Evolutionary conservation across 1,140 invertebrate genomes (phyloP).

Genomic region (Drosophila punjabiensis): DNA sequence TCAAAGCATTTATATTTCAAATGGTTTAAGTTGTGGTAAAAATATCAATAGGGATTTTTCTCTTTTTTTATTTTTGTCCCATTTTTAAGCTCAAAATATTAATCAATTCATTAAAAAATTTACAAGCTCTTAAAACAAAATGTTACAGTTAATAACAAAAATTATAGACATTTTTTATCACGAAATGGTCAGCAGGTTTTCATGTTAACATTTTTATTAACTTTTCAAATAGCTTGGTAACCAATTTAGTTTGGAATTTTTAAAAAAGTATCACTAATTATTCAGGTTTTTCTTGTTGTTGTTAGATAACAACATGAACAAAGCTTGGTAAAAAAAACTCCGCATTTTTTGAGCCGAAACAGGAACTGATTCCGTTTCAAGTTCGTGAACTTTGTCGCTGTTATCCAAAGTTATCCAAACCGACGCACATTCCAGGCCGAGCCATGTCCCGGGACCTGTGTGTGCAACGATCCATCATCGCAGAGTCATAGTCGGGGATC

Average conservation of each 20-base stretch:
- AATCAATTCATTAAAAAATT: background rate
- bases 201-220: constrained; percentile 9
- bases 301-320: background rate
- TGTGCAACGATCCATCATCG: constrained; percentile 78
- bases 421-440: constrained; percentile 56
- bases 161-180: background rate
- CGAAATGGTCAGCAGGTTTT: background rate
- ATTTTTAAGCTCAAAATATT: background rate
- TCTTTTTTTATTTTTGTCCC: too few relatives aligned
- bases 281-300: constrained; percentile 2
- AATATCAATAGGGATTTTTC: too few relatives aligned
- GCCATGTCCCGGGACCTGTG: constrained; percentile 60
- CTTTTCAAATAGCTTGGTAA: background rate
- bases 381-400: constrained; percentile 60
- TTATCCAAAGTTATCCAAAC: constrained; percentile 8
- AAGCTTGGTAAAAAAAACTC: background rate
- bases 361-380: constrained; percentile 14
- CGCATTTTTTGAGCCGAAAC: background rate
- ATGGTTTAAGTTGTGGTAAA: background rate
- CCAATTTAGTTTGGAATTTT: background rate
- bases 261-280: background rate
- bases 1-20: too few relatives aligned
- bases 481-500: constrained; percentile 30
- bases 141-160: background rate
- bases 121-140: background rate